A percentile compares a stretch with the other conserved stretches of the same genome.
These are phyloP conservation scores for Phrynocephalus vlangalii DNA, from an alignment of 2,797 vertebrate genomes.

Conservation along the genomic window DNA sequence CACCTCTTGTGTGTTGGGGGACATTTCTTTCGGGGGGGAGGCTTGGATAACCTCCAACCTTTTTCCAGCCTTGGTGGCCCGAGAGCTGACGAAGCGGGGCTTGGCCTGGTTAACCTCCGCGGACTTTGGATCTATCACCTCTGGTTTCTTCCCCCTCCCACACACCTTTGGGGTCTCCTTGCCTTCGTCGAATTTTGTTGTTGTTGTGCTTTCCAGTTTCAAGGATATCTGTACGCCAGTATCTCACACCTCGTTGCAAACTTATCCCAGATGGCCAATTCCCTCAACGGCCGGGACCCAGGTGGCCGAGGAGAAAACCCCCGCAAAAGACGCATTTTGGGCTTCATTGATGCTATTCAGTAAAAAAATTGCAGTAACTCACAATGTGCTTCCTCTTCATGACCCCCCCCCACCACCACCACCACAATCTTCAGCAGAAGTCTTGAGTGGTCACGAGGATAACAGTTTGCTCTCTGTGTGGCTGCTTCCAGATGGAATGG, in stretches of 20 bases:
- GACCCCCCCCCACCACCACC: no score
- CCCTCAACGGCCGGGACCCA: slow-evolving; percentile 89
- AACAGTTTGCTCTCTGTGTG: neutral
- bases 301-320: slow-evolving; percentile 88
- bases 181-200: no score
- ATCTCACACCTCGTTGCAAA: neutral
- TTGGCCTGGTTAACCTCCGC: no score
- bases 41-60: neutral
- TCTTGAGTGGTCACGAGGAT: neutral
- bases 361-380: no score
- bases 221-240: neutral
- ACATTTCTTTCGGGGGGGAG: no score
- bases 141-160: neutral
- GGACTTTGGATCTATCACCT: neutral
- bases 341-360: slow-evolving; percentile 95
- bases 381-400: no score
- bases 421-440: no score
- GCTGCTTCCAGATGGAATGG: neutral
- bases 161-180: neutral
- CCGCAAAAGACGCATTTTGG: slow-evolving; percentile 92
- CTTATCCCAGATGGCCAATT: slow-evolving; percentile 88
- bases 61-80: neutral
- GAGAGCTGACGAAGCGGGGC: no score
- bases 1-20: no score
- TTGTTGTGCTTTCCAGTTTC: neutral